Conservation (phyloP, 2,888 invertebrate genomes). For the Cheilosia scutellata region DNA sequence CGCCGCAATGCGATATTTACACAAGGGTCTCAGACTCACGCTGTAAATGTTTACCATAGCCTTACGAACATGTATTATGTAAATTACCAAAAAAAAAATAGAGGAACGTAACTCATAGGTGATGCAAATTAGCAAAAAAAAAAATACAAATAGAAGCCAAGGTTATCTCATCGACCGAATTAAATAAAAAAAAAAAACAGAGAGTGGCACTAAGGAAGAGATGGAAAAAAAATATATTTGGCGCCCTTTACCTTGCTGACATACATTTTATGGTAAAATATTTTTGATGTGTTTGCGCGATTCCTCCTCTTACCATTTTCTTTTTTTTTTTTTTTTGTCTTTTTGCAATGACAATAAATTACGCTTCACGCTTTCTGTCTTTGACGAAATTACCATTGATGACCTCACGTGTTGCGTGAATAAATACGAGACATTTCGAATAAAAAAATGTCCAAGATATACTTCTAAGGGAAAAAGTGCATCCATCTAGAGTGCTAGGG, state of each 20-base stretch:
- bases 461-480: too few relatives aligned
- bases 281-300: constrained; percentile 5
- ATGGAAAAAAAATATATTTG: constrained; percentile 33
- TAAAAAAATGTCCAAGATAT: not conserved
- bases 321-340: constrained; percentile 22
- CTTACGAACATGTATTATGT: constrained; percentile 46
- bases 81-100: constrained; percentile 44
- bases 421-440: constrained; percentile 6
- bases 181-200: constrained; percentile 58
- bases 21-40: constrained; percentile 19
- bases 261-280: constrained; percentile 82
- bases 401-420: constrained; percentile 63
- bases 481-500: too few relatives aligned
- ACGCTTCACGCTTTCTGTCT: constrained; percentile 41
- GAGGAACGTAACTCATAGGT: constrained; percentile 33
- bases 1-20: constrained; percentile 15
- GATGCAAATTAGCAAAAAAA: constrained; percentile 68
- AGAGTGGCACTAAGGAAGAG: not conserved
- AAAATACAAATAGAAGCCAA: constrained; percentile 76
- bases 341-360: constrained; percentile 58
- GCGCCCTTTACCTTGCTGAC: constrained; percentile 83
- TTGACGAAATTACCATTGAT: constrained; percentile 53
- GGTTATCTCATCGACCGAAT: constrained; percentile 76
- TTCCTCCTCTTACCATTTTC: constrained; percentile 32
- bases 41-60: constrained; percentile 35